Evolutionary conservation across 2,113 vertebrate genomes (phyloP).

Genomic region (Aleadryas rufinucha): DNA sequence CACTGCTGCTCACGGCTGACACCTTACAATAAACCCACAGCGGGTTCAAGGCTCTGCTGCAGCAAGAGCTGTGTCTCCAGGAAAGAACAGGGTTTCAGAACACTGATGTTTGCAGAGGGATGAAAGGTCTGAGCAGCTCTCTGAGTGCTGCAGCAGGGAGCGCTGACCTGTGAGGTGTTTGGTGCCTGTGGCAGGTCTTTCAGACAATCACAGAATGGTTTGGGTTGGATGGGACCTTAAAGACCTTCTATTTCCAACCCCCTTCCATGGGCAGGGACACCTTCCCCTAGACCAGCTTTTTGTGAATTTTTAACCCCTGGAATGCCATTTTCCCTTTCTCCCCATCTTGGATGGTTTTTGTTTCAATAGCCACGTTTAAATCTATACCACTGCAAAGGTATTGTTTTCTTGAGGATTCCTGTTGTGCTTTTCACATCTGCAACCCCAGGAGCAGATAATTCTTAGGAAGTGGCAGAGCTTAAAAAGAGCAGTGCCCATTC

Average conservation of each 20-base stretch:
- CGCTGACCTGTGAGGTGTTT: background rate
- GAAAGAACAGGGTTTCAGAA: background rate
- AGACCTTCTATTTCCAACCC: background rate
- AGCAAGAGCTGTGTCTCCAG: background rate
- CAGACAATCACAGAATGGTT: background rate
- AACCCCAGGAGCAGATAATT: background rate
- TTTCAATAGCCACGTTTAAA: background rate
- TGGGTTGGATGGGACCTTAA: background rate
- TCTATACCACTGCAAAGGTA: accelerated
- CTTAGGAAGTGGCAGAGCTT: background rate
- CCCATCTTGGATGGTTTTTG: background rate
- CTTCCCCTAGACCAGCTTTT: background rate
- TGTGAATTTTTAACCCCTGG: background rate
- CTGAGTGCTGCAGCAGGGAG: background rate
- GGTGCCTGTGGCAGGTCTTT: background rate
- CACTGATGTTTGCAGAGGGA: background rate
- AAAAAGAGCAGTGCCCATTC: background rate
- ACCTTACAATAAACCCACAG: background rate
- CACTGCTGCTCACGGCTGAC: background rate
- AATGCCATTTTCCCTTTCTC: background rate
- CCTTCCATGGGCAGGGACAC: accelerated
- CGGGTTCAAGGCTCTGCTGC: background rate
- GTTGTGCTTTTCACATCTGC: background rate
- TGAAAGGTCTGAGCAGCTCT: background rate
- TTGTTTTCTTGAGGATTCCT: background rate